These are phyloP conservation scores for Parus major DNA, from an alignment of 2,113 vertebrate species.

Conservation along the genomic window DNA sequence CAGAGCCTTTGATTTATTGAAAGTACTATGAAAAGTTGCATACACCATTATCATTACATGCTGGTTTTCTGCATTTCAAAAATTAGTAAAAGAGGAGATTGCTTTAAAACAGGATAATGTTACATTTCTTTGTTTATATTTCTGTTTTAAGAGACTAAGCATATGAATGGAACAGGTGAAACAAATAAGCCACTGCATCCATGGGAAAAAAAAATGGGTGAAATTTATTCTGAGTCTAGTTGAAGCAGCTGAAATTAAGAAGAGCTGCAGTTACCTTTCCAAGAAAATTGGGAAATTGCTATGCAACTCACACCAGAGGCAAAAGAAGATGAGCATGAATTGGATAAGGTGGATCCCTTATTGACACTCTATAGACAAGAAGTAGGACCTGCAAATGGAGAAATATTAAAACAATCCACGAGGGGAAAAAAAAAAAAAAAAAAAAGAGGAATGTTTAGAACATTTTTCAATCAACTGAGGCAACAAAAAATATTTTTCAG, in stretches of 20 bases:
- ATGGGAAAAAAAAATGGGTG: background rate
- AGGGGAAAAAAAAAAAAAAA: background rate
- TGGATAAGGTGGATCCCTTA: background rate
- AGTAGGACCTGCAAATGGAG: background rate
- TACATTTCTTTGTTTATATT: background rate
- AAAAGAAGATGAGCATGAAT: background rate
- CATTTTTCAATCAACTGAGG: background rate
- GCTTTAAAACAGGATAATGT: background rate
- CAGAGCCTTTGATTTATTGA: constrained; percentile 36
- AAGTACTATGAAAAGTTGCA: background rate
- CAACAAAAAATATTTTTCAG: background rate
- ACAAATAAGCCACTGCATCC: background rate
- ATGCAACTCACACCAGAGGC: background rate
- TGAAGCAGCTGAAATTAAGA: background rate
- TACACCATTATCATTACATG: background rate
- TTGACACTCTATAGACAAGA: background rate
- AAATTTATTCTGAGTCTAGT: background rate
- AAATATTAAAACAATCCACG: background rate
- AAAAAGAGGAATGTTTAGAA: background rate
- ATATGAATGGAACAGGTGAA: background rate
- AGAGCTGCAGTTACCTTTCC: background rate
- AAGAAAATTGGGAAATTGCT: background rate
- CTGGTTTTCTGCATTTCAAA: background rate
- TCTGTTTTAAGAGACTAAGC: background rate
- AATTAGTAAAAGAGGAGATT: background rate